A percentile compares a stretch with the other conserved stretches of the same genome.
Conservation (phyloP, 2,888 invertebrate genomes). For the Mesorhabditis sp. region DNA sequence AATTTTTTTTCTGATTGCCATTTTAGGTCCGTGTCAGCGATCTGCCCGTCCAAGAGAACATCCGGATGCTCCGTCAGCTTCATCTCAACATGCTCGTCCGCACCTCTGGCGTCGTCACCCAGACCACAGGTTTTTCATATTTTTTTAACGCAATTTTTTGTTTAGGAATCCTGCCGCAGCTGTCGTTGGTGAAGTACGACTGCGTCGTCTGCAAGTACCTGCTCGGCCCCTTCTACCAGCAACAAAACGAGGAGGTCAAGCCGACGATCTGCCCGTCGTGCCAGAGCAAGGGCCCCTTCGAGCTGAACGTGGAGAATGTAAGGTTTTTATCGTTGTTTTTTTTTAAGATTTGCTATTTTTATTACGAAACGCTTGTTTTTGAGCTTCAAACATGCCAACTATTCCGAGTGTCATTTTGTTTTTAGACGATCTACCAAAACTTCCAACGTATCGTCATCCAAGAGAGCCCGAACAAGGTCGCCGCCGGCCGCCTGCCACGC, state of each 20-base stretch:
- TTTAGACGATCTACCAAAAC: conserved; percentile 91
- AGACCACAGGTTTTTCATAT: conserved; percentile 71
- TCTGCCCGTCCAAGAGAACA: conserved; percentile 88
- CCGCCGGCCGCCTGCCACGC: conserved; percentile 91
- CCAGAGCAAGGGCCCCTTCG: conserved; percentile 89
- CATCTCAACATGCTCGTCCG: conserved; percentile 87
- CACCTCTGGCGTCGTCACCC: conserved; percentile 88
- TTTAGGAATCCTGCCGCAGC: conserved; percentile 79
- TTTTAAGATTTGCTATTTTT: background rate
- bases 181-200: conserved; percentile 92
- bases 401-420: conserved; percentile 10
- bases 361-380: background rate
- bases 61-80: conserved; percentile 77
- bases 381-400: background rate
- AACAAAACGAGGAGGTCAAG: conserved; percentile 75
- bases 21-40: conserved; percentile 79
- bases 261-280: conserved; percentile 97
- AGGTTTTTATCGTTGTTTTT: conserved; percentile 8
- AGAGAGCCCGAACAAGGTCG: conserved; percentile 96
- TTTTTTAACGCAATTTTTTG: background rate
- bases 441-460: conserved; percentile 96
- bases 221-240: conserved; percentile 89
- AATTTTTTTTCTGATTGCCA: background rate
- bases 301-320: conserved; percentile 88
- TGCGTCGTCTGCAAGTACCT: conserved; percentile 92